Evolutionary conservation across 2,113 vertebrate genomes (phyloP).

Genomic region (Arenaria interpres): DNA sequence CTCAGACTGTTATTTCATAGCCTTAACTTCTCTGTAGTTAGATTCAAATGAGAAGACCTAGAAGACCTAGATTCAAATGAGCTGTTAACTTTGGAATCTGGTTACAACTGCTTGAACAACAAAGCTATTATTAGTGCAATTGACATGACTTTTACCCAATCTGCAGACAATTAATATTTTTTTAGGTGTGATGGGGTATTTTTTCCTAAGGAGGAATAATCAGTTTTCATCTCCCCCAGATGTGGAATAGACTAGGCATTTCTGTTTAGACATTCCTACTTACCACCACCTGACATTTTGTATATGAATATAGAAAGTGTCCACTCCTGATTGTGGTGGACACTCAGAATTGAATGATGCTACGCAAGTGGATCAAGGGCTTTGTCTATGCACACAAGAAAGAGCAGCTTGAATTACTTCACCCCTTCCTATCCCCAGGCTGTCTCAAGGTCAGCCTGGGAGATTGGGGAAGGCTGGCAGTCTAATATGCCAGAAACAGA

Average conservation of each 20-base stretch:
- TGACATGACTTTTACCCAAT: neutral
- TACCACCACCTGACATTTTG: neutral
- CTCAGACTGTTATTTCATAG: neutral
- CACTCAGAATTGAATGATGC: neutral
- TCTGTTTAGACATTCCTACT: neutral
- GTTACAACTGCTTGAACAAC: neutral
- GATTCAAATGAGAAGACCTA: neutral
- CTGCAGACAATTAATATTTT: neutral
- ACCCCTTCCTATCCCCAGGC: neutral
- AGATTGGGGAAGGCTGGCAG: neutral
- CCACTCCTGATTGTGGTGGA: neutral
- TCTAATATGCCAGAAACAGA: neutral
- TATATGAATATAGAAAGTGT: neutral
- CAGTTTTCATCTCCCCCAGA: neutral
- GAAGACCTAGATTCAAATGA: neutral
- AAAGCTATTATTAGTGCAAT: neutral
- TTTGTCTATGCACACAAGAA: neutral
- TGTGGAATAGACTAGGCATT: neutral
- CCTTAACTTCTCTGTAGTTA: neutral
- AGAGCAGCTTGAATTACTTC: neutral
- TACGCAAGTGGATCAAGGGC: neutral
- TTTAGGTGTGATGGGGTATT: neutral
- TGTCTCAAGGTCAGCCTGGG: neutral
- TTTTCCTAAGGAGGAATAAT: neutral
- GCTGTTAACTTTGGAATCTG: neutral